Percentiles rank a stretch among this genome's conserved stretches.
phyloP scores from a whole-genome alignment of 92 coral and sea anemone species.

The Epizoanthus scotinus region DNA sequence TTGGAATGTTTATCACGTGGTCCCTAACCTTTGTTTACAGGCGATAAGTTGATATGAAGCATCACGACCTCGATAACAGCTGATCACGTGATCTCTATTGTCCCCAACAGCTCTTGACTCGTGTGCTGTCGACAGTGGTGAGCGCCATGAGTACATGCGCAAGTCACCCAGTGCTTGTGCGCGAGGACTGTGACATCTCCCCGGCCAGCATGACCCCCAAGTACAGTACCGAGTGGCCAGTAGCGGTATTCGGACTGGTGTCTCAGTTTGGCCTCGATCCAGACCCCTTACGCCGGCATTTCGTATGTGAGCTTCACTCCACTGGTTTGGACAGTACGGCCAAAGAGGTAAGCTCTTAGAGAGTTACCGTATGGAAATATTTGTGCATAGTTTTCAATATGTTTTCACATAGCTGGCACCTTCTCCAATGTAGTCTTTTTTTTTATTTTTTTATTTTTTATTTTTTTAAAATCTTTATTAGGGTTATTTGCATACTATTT shows the following conservation, averaged over 20 bases:
- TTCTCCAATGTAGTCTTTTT: no score
- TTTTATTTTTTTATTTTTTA: no score
- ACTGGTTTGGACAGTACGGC: constrained; percentile 79
- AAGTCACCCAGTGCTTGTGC: constrained; percentile 25
- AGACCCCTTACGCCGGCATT: constrained; percentile 71
- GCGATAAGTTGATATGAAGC: no score
- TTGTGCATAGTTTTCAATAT: no score
- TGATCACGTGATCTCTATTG: background rate
- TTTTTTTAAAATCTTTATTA: no score
- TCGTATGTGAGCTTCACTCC: constrained; percentile 79
- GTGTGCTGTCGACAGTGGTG: constrained; percentile 68
- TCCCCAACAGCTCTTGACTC: constrained; percentile 60
- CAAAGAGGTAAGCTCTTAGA: constrained; percentile 62
- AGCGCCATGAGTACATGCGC: constrained; percentile 43
- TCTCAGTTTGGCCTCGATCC: constrained; percentile 85
- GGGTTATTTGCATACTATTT: no score
- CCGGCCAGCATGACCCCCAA: background rate
- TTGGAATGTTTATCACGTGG: no score
- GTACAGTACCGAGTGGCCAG: constrained; percentile 71
- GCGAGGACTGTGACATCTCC: constrained; percentile 46
- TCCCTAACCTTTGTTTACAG: no score
- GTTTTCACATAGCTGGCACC: no score
- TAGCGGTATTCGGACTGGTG: constrained; percentile 68
- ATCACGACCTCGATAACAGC: no score
- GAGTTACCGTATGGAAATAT: no score